A percentile compares a stretch with the other conserved stretches of the same genome.
Evolutionary conservation across 2,113 vertebrate species (phyloP).

Genomic region (Galemys pyrenaicus): DNA sequence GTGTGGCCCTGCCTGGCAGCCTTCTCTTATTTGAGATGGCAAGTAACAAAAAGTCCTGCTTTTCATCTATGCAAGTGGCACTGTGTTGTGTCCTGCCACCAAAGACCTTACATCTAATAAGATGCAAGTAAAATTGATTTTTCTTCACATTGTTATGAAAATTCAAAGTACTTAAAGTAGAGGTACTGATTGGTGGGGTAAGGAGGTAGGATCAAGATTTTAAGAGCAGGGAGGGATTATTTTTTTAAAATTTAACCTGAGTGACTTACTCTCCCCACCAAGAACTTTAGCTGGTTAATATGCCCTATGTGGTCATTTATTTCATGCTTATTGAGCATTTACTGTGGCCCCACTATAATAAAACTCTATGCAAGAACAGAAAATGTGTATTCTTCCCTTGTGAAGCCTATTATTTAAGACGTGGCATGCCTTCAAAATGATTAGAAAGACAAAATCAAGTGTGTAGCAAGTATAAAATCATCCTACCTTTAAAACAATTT

Average conservation of each 20-base stretch:
- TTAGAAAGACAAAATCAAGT: slow-evolving; percentile 49
- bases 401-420: slow-evolving; percentile 9
- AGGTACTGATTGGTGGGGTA: neutral
- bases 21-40: neutral
- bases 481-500: neutral
- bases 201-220: neutral
- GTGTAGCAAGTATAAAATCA: neutral
- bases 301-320: neutral
- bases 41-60: neutral
- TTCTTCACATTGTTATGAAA: neutral
- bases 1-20: neutral
- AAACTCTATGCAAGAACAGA: neutral
- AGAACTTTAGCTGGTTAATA: neutral
- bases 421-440: neutral
- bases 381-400: slow-evolving; percentile 15
- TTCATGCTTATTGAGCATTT: neutral
- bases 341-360: neutral
- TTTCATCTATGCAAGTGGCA: neutral
- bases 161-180: slow-evolving; percentile 38
- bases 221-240: neutral
- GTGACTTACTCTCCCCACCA: neutral
- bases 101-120: slow-evolving; percentile 22
- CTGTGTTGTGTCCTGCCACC: no score
- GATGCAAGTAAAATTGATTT: neutral
- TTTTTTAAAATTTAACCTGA: neutral